Evolutionary conservation across 2,113 vertebrate species (phyloP).

Genomic region (Pungitius pungitius): DNA sequence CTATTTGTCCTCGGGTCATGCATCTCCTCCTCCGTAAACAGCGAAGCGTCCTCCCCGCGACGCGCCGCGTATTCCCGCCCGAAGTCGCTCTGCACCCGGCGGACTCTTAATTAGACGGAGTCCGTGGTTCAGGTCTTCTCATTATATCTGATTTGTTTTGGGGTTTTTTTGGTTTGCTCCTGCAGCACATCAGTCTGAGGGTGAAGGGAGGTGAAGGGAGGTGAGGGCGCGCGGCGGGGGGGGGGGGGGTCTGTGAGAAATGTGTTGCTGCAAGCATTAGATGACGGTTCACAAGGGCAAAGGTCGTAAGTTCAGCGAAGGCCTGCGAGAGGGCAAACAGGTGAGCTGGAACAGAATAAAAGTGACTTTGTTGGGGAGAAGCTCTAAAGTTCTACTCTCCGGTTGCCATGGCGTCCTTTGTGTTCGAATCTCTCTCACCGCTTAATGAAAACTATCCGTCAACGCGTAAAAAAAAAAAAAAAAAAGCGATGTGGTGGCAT

Average conservation of each 20-base stretch:
- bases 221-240: constrained; percentile 11
- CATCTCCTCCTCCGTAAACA: constrained; percentile 48
- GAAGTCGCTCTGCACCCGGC: neutral
- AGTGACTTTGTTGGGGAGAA: neutral
- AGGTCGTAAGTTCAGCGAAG: constrained; percentile 32
- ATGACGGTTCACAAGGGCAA: constrained; percentile 15
- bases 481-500: constrained; percentile 42
- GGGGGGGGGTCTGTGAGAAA: constrained; percentile 40
- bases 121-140: constrained; percentile 7
- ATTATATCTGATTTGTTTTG: constrained; percentile 7
- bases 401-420: constrained; percentile 55
- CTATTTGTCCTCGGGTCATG: constrained; percentile 48
- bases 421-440: constrained; percentile 19
- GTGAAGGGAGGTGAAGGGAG: constrained; percentile 16
- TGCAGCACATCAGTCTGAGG: constrained; percentile 28
- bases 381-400: constrained; percentile 1
- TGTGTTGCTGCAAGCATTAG: constrained; percentile 28
- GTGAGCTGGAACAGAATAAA: constrained; percentile 6
- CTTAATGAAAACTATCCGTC: constrained; percentile 68
- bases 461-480: too few relatives aligned
- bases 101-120: constrained; percentile 23
- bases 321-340: constrained; percentile 14
- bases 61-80: neutral
- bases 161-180: too few relatives aligned
- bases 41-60: constrained; percentile 19